phyloP scores from a whole-genome alignment of 1,140 invertebrate genomes.

The Amphibalanus amphitrite region DNA sequence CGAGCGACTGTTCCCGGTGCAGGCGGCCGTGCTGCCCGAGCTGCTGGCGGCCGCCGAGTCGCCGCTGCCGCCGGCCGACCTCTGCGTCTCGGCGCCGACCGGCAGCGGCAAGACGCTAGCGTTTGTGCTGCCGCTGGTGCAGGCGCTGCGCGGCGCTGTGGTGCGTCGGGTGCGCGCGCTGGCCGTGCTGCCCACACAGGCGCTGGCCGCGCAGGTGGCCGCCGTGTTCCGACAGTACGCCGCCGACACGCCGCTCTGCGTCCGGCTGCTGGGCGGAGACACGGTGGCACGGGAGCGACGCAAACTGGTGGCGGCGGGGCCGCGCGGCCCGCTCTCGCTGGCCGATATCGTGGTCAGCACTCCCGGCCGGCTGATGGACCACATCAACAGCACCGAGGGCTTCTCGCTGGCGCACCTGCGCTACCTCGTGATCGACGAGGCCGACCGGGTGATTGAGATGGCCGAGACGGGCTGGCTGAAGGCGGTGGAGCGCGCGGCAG shows the following conservation, averaged over 20 bases:
- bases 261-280: constrained; percentile 51
- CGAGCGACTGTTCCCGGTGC: constrained; percentile 66
- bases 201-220: constrained; percentile 74
- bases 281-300: constrained; percentile 46
- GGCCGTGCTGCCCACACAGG: constrained; percentile 76
- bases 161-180: constrained; percentile 54
- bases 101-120: constrained; percentile 95
- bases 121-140: constrained; percentile 81
- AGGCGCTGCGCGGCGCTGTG: constrained; percentile 31
- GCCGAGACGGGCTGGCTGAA: constrained; percentile 76
- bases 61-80: constrained; percentile 42
- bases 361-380: constrained; percentile 79
- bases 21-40: constrained; percentile 63
- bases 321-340: constrained; percentile 17
- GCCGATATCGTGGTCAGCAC: constrained; percentile 86
- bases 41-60: constrained; percentile 40
- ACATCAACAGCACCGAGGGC: constrained; percentile 69
- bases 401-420: constrained; percentile 59
- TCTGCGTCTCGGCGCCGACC: constrained; percentile 94
- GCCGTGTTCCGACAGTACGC: constrained; percentile 61
- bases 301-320: constrained; percentile 24
- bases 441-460: constrained; percentile 80
- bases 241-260: constrained; percentile 47
- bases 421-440: constrained; percentile 89
- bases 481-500: constrained; percentile 32